Base-by-base conservation (phyloP, 2,113 vertebrate genomes). In the Antigone vipio region DNA sequence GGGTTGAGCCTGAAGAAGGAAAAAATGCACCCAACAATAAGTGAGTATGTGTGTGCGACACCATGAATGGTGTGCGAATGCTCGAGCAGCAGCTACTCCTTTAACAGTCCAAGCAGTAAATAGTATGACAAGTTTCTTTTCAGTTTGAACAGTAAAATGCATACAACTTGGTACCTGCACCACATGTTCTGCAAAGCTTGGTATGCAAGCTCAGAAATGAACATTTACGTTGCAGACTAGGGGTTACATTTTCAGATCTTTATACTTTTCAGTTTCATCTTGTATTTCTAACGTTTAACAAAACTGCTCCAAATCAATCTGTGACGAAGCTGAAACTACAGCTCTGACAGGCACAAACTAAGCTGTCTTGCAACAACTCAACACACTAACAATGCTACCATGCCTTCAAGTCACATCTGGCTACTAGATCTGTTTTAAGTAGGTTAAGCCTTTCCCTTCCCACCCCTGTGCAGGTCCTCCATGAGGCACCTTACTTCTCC, bases 171-270 rank as follows among this genome's bases (percentile, higher is more conserved):
- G 66, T 89, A 45, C 30, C 2, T 55, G 44, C 15, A 72, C 11
- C 9, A 50, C 10, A 18, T 8, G 5, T n/a, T 68, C 75, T 45
- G 34, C 19, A 72, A 60, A 60, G 22, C 19, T 40, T 49, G 19
- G 15, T 52, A 64, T 0, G 0, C 0, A 1, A 83, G 30, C 59
- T 68, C 74, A 72, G 47, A 93, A 84, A 74, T 0, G 0, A 63
- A 27, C 9, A 47, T 63, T 63, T 35, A 44, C 3, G 4, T 19
- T 79, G 30, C 35, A 83, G 58, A 38, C 8, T 20, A 69, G 22
- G 9, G 27, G 9, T 35, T 49, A 49, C 2, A 5, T 72, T 94
- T 78, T 85, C 52, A 60, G 6, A 78, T 42, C 26, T 71, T 79
- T 15, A 50, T 3, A 45, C 49, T 72, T 74, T 29, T 44, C 55